phyloP scores from a whole-genome alignment of 2,888 invertebrate genomes.

The Hydrotaea diabolus region DNA sequence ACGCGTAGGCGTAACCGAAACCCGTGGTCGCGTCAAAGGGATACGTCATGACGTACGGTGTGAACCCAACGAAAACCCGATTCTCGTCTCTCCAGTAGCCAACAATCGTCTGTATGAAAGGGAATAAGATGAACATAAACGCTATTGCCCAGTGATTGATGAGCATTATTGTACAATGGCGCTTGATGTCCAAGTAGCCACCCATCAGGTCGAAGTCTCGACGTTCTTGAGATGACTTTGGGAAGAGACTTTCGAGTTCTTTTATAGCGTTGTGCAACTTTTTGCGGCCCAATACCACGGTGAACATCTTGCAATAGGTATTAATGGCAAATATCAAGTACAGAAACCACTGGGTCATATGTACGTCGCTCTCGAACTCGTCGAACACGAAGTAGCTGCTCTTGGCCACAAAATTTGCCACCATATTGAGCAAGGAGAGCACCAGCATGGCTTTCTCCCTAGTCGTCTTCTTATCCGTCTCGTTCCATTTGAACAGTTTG shows the following conservation, averaged over 20 bases:
- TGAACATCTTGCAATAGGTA: slow-evolving; percentile 27
- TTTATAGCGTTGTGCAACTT: slow-evolving; percentile 8
- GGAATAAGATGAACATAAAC: slow-evolving; percentile 68
- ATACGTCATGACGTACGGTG: slow-evolving; percentile 68
- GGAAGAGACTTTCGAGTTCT: slow-evolving; percentile 61
- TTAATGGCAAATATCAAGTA: slow-evolving; percentile 36
- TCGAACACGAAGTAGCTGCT: neutral
- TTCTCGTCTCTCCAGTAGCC: slow-evolving; percentile 46
- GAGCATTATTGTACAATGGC: slow-evolving; percentile 50
- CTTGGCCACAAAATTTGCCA: neutral
- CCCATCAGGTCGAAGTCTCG: slow-evolving; percentile 52
- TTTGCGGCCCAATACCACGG: slow-evolving; percentile 38
- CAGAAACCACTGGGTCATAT: slow-evolving; percentile 42
- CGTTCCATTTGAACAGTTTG: slow-evolving; percentile 43
- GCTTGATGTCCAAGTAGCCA: slow-evolving; percentile 55
- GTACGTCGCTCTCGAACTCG: slow-evolving; percentile 2
- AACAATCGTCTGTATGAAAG: slow-evolving; percentile 65
- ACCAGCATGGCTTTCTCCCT: neutral
- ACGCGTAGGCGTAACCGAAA: slow-evolving; percentile 43
- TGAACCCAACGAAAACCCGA: slow-evolving; percentile 38
- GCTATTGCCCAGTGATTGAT: slow-evolving; percentile 62
- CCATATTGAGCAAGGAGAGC: neutral
- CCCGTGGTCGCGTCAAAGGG: slow-evolving; percentile 59
- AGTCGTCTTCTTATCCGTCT: slow-evolving; percentile 31
- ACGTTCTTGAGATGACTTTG: slow-evolving; percentile 44